These are phyloP conservation scores for Paraplagusia blochii DNA, from an alignment of 2,113 vertebrate species.

Conservation along the genomic window DNA sequence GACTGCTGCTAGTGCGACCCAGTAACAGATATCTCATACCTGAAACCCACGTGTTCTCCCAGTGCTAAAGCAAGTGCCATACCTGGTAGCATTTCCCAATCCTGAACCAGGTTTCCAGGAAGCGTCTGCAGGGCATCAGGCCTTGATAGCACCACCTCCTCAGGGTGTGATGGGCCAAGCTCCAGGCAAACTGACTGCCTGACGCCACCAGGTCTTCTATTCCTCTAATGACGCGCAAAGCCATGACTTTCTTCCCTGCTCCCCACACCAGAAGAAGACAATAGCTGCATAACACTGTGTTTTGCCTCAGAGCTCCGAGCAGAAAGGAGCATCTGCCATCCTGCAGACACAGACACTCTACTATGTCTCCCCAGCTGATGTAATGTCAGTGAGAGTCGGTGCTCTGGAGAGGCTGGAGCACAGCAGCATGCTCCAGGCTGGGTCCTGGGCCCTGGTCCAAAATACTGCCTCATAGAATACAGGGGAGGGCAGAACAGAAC, in stretches of 20 bases:
- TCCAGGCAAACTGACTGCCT: slow-evolving; percentile 87
- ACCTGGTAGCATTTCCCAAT: slow-evolving; percentile 92
- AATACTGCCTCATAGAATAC: slow-evolving; percentile 71
- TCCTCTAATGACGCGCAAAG: slow-evolving; percentile 83
- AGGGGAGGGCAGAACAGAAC: slow-evolving; percentile 63
- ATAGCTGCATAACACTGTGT: slow-evolving; percentile 22
- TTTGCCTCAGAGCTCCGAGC: slow-evolving; percentile 36
- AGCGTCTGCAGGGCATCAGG: slow-evolving; percentile 83
- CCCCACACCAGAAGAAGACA: slow-evolving; percentile 2
- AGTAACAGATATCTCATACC: too few species aligned
- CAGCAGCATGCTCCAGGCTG: slow-evolving; percentile 74
- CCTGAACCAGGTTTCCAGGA: slow-evolving; percentile 85
- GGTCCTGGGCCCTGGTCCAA: slow-evolving; percentile 78
- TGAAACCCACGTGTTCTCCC: background rate
- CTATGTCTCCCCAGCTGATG: slow-evolving; percentile 62
- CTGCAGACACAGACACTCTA: slow-evolving; percentile 28
- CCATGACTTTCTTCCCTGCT: slow-evolving; percentile 71
- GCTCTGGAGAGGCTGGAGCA: slow-evolving; percentile 64
- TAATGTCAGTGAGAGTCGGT: slow-evolving; percentile 62
- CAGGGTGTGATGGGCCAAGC: slow-evolving; percentile 82
- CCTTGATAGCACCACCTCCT: slow-evolving; percentile 84
- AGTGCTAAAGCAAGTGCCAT: slow-evolving; percentile 35
- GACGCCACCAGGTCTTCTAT: slow-evolving; percentile 87
- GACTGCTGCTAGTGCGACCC: too few species aligned
- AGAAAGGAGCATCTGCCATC: slow-evolving; percentile 33